phyloP scores from a whole-genome alignment of 2,888 invertebrate genomes.

The Mesorhabditis sp. region DNA sequence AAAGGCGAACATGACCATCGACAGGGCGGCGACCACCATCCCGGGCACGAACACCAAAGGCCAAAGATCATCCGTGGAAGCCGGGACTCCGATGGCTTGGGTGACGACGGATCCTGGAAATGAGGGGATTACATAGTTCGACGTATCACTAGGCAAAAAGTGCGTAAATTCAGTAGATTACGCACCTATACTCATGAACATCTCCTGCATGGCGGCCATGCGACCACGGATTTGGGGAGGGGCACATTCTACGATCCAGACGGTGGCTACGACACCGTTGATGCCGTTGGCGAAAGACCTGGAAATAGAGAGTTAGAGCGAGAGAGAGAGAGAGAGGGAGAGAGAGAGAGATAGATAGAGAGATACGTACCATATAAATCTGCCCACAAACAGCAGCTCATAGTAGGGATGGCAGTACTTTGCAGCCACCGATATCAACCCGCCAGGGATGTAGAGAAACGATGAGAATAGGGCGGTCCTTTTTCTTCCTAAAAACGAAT shows the following conservation, averaged over 20 bases:
- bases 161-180: neutral
- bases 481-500: conserved; percentile 10
- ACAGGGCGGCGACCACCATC: conserved; percentile 16
- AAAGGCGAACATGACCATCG: conserved; percentile 22
- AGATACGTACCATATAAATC: conserved; percentile 20
- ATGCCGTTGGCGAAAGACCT: conserved; percentile 30
- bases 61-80: conserved; percentile 27
- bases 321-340: neutral
- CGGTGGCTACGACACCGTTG: conserved; percentile 30
- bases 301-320: neutral
- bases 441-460: conserved; percentile 17
- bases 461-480: conserved; percentile 21
- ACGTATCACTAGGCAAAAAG: neutral
- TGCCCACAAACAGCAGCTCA: conserved; percentile 24
- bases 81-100: conserved; percentile 33
- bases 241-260: conserved; percentile 37
- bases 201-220: conserved; percentile 38
- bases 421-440: conserved; percentile 18
- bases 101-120: conserved; percentile 28
- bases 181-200: conserved; percentile 30
- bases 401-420: conserved; percentile 17
- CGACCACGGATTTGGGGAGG: conserved; percentile 27
- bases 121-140: neutral
- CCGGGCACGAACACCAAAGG: conserved; percentile 29
- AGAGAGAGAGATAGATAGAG: neutral